These are phyloP conservation scores for Drosophila multiciliata DNA, from an alignment of 2,888 invertebrate genomes.

Conservation along the genomic window DNA sequence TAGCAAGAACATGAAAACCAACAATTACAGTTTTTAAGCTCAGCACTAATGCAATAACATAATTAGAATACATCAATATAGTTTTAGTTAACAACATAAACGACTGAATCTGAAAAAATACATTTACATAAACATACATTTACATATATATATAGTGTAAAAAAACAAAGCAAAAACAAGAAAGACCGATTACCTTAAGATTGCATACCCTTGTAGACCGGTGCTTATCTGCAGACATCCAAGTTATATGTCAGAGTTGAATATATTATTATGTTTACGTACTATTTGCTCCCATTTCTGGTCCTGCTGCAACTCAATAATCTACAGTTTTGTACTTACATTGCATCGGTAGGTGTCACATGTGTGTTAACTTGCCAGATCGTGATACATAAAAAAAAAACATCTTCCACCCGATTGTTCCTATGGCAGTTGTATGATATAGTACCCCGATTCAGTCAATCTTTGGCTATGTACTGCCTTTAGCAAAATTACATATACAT, in stretches of 20 bases:
- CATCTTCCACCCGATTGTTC: neutral
- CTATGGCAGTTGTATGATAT: neutral
- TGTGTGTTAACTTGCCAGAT: neutral
- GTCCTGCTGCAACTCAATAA: neutral
- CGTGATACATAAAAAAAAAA: neutral
- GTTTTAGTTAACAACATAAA: conserved; percentile 55
- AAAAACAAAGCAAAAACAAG: conserved; percentile 5
- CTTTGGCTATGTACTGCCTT: neutral
- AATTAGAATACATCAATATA: conserved; percentile 41
- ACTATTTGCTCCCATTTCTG: neutral
- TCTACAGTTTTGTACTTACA: neutral
- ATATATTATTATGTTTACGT: neutral
- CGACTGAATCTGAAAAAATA: conserved; percentile 65
- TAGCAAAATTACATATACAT: neutral
- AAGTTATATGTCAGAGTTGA: neutral
- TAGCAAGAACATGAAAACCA: conserved; percentile 31
- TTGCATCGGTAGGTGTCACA: neutral
- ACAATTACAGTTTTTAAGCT: conserved; percentile 51
- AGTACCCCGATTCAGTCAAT: neutral
- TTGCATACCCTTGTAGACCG: neutral
- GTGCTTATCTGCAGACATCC: neutral
- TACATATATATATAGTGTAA: conserved; percentile 19
- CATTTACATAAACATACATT: conserved; percentile 44
- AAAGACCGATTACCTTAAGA: neutral
- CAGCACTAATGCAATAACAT: conserved; percentile 42